These are phyloP conservation scores for Acipenser oxyrinchus DNA, from an alignment of 2,797 vertebrate species.

Conservation along the genomic window DNA sequence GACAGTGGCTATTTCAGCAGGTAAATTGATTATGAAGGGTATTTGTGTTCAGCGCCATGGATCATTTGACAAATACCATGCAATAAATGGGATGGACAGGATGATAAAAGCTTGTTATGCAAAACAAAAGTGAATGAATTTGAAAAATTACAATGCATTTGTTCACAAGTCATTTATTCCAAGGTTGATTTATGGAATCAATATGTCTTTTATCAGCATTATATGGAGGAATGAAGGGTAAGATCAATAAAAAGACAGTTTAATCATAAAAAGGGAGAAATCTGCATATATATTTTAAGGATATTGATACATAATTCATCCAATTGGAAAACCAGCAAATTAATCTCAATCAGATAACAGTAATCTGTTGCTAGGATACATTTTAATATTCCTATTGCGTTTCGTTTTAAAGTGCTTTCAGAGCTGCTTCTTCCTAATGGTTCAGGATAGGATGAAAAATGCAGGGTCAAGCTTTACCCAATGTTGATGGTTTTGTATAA, in stretches of 20 bases:
- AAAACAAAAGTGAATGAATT: conserved; percentile 9
- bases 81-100: conserved; percentile 56
- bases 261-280: conserved; percentile 24
- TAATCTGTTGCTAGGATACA: too few species aligned
- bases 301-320: too few species aligned
- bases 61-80: conserved; percentile 49
- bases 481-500: too few species aligned
- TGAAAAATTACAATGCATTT: conserved; percentile 34
- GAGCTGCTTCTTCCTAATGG: too few species aligned
- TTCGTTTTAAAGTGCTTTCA: too few species aligned
- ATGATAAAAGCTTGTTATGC: conserved; percentile 53
- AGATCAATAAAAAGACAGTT: conserved; percentile 40
- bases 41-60: conserved; percentile 48
- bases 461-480: too few species aligned
- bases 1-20: conserved; percentile 24
- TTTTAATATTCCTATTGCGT: too few species aligned
- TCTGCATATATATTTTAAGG: not conserved
- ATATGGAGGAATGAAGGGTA: conserved; percentile 42
- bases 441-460: too few species aligned
- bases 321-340: too few species aligned
- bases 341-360: too few species aligned
- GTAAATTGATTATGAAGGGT: conserved; percentile 42
- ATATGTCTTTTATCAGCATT: conserved; percentile 57
- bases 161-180: conserved; percentile 45
- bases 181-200: conserved; percentile 60